Conservation (phyloP, 2,888 invertebrate species). For the Drosophila conformis region DNA sequence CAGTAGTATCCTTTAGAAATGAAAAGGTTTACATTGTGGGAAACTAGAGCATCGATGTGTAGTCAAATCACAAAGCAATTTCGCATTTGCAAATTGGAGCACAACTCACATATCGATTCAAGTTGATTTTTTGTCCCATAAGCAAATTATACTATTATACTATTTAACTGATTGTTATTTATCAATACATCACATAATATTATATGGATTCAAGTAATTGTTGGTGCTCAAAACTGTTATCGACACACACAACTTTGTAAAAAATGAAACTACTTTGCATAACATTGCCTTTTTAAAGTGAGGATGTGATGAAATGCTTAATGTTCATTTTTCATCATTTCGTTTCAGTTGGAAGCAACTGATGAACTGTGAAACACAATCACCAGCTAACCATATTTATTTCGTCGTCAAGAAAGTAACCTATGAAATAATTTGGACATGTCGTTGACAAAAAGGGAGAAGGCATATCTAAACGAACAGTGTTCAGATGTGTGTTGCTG, state of each 20-base stretch:
- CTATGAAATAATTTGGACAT: too few relatives aligned
- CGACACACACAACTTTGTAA: background rate
- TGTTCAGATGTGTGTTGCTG: too few relatives aligned
- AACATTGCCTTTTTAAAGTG: background rate
- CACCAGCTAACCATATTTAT: too few relatives aligned
- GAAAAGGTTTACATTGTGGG: too few relatives aligned
- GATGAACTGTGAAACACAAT: too few relatives aligned
- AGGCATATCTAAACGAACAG: too few relatives aligned
- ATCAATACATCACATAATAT: background rate
- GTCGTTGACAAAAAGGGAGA: too few relatives aligned
- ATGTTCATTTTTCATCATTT: background rate
- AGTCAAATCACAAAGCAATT: too few relatives aligned
- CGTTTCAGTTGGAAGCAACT: too few relatives aligned
- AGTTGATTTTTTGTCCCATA: background rate
- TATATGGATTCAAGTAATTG: background rate
- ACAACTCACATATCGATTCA: background rate
- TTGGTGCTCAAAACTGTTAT: background rate
- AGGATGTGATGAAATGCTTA: background rate
- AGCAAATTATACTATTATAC: background rate
- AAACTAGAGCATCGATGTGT: too few relatives aligned
- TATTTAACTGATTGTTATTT: background rate
- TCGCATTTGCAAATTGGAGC: background rate
- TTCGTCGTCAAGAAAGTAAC: too few relatives aligned
- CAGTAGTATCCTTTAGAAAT: background rate
- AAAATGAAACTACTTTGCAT: background rate